Base-by-base conservation (phyloP, 2,888 invertebrate species). In the Coelinius sp. region DNA sequence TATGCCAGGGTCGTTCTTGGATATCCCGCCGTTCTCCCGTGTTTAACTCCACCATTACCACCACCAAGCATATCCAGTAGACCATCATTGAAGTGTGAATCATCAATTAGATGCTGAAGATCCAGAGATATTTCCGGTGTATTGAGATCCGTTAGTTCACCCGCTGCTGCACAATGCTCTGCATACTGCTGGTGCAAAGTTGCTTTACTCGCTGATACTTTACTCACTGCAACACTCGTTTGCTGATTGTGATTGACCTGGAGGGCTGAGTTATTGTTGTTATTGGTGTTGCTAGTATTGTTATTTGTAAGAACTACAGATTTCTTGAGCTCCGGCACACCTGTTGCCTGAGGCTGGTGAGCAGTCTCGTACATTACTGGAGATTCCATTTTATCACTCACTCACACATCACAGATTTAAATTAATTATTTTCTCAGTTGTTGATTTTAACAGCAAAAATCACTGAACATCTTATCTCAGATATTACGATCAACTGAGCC, bases 101-200 rank as follows among this genome's bases (percentile, higher is more conserved):
- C 97, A 89, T 97, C 96, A 85, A 97, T 97, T 82, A 97, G 91
- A 88, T 95, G 94, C 85, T 97, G 96, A 78, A 97, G 90, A 85
- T 97, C 97, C 84, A 97, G 90, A 77, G 96, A 95, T 87, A 97
- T 96, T 89, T 97, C 97, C 79, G 96, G 95, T 72, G 95, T 94
- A 88, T 96, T 96, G 83, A 97, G 91, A 87, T 97, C 97, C 85
- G 95, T 94, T 75, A 97, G 89, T 85, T 97, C 96, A 52, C 91
- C 91, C 73, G 90, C 90, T 24, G 89, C 89, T 44, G 88, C 88
- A 75, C 87, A 87, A 74, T 94, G 93, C 73, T 94, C 94, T 75
- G 93, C 92, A 88, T 94, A 94, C 79, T 92, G 92, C 73, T 94
- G 91, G 81, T 93, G 90, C 82, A 94, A 90, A 82, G 91, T 92